Evolutionary conservation across 2,113 vertebrate genomes (phyloP), one percentile per base, ranked within the genome.

Genomic region (Lutjanus erythropterus): DNA sequence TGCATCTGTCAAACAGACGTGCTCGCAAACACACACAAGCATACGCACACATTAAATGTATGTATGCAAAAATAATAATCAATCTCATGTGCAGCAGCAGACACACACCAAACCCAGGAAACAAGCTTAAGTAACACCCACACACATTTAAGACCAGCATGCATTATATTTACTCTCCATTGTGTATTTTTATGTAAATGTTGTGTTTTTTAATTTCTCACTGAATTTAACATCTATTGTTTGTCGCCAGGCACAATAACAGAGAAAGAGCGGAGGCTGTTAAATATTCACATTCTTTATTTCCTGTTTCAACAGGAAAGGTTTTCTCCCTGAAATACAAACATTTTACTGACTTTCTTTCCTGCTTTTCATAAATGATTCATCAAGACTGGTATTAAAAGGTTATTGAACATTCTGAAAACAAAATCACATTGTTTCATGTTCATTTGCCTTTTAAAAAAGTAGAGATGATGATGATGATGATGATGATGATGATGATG

Each of bases 361-460:
- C 65, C 41, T 23, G 55, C 42, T 60, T 67, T 65, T 71, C 37
- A 69, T 76, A 21, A 61, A 78, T 55, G 27, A 78, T 55, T 84
- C 8, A 81, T 82, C 31, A 71, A 42, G 49, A 1, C 0, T 7
- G 15, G 37, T n/a, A 11, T 33, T 47, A 55, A 56, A 49, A 41
- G 39, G n/a, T 42, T 16, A 25, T 6, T 2, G 31, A 50, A 21
- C 27, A 9, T 19, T 19, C 25, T 2, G 9, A 25, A 29, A 27
- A 37, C 9, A 12, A 14, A 25, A n/a, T 50, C 41, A 3, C 21
- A 9, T 33, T 55, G 19, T 42, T 15, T 68, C 53, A 59, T 77
- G 11, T 4, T 3, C 14, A 8, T 3, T n/a, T 39, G 9, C n/a
- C n/a, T n/a, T n/a, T n/a, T n/a, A n/a, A n/a, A n/a, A n/a, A n/a